phyloP scores from a whole-genome alignment of 2,113 vertebrate species.

The Henicopernis longicauda region DNA sequence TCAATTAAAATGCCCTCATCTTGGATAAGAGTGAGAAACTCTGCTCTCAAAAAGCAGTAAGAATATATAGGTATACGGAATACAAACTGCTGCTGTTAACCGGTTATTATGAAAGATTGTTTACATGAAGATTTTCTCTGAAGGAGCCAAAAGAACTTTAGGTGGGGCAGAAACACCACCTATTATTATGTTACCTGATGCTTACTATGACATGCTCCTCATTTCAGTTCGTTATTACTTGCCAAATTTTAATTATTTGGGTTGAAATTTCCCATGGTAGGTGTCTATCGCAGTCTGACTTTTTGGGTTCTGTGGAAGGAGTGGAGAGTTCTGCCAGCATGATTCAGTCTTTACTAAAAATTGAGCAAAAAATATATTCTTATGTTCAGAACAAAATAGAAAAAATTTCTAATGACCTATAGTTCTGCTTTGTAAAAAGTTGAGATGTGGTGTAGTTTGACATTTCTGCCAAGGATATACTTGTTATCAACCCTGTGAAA shows the following conservation, averaged over 20 bases:
- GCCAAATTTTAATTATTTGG: slow-evolving; percentile 44
- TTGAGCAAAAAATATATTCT: neutral
- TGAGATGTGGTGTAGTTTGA: neutral
- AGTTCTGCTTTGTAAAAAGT: neutral
- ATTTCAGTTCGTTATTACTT: neutral
- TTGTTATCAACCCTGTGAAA: neutral
- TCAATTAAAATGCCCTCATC: slow-evolving; percentile 28
- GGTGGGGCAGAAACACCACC: slow-evolving; percentile 50
- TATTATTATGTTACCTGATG: slow-evolving; percentile 49
- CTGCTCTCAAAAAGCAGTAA: neutral
- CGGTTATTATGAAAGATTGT: slow-evolving; percentile 30
- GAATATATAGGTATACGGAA: neutral
- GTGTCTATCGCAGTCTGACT: neutral
- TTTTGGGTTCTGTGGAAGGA: neutral
- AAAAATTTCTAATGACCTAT: neutral
- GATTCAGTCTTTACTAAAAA: neutral
- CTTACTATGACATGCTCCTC: neutral
- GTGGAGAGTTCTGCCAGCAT: neutral
- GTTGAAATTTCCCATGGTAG: slow-evolving; percentile 33
- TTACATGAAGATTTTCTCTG: slow-evolving; percentile 30
- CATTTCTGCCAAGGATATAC: neutral
- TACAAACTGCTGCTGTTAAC: neutral
- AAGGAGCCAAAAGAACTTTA: slow-evolving; percentile 53
- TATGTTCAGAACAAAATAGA: neutral
- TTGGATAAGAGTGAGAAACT: slow-evolving; percentile 18